Percentiles rank a stretch among this genome's conserved stretches.
Conservation (phyloP, 2,888 invertebrate species). For the Drosophila yooni region DNA sequence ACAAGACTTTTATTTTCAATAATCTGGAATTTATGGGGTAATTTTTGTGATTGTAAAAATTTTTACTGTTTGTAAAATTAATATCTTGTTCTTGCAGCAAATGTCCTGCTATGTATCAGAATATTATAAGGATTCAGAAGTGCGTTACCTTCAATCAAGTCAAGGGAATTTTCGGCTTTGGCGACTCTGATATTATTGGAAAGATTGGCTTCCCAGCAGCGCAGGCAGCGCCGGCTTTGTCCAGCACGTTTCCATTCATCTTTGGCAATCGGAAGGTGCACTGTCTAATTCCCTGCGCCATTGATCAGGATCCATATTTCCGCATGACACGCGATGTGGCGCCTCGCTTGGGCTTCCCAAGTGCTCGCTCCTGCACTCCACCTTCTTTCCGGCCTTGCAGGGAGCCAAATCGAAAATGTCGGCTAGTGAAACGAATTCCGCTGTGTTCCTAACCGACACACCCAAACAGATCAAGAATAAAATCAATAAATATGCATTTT, state of each 20-base stretch:
- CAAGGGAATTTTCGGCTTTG: constrained; percentile 99
- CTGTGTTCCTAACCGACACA: constrained; percentile 97
- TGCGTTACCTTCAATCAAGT: constrained; percentile 99
- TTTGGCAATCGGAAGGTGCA: constrained; percentile 90
- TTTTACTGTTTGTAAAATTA: neutral
- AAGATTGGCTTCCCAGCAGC: constrained; percentile 98
- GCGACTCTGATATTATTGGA: constrained; percentile 97
- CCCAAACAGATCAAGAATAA: constrained; percentile 98
- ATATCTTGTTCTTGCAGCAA: constrained; percentile 87
- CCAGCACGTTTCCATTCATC: constrained; percentile 95
- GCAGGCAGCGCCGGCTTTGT: constrained; percentile 97
- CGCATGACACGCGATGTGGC: constrained; percentile 99
- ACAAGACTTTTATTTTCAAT: constrained; percentile 98
- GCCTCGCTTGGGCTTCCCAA: constrained; percentile 94
- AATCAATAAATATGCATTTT: constrained; percentile 98
- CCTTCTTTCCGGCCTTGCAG: constrained; percentile 97
- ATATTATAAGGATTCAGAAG: constrained; percentile 96
- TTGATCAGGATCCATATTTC: constrained; percentile 99
- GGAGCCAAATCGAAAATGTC: constrained; percentile 99
- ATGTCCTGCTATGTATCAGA: constrained; percentile 96
- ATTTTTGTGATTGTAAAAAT: constrained; percentile 75
- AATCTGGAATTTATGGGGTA: constrained; percentile 97
- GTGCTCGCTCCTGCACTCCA: constrained; percentile 94
- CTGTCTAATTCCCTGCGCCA: constrained; percentile 97
- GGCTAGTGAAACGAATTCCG: constrained; percentile 96